A percentile compares a stretch with the other conserved stretches of the same genome.
These are phyloP conservation scores for Galeopterus variegatus DNA, from an alignment of 2,113 vertebrate species.

Conservation along the genomic window DNA sequence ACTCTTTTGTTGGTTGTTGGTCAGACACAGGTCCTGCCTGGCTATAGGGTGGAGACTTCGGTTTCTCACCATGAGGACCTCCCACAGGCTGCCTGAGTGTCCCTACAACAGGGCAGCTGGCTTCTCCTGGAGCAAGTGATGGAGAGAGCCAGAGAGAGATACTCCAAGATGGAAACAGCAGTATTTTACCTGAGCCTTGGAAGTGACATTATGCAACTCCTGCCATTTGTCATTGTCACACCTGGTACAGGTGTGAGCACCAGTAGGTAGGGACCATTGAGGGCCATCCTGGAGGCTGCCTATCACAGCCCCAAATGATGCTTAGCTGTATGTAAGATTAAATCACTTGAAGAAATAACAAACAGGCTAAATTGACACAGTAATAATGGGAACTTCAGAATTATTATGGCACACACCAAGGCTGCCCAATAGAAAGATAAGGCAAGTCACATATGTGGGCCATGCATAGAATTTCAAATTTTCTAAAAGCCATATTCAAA, in stretches of 20 bases:
- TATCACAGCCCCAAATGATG: neutral
- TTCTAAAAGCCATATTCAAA: neutral
- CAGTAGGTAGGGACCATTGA: no score
- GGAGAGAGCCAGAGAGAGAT: neutral
- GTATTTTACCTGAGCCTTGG: fast-evolving
- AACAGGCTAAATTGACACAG: neutral
- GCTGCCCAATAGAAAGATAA: neutral
- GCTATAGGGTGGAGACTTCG: neutral
- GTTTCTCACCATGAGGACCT: neutral
- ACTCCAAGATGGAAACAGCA: neutral
- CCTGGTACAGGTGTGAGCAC: neutral
- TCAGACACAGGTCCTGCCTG: neutral
- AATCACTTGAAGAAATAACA: neutral
- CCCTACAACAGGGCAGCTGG: neutral
- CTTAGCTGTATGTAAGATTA: neutral
- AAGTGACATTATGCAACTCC: fast-evolving
- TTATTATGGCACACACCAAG: fast-evolving
- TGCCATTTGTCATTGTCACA: fast-evolving
- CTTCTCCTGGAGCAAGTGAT: neutral
- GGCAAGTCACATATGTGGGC: neutral
- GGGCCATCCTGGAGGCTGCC: neutral
- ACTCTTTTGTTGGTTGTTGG: neutral
- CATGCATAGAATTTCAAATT: neutral
- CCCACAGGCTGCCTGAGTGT: neutral
- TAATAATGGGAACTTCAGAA: neutral